Evolutionary conservation across 2,888 invertebrate genomes (phyloP).

Genomic region (Pheosia tremula): DNA sequence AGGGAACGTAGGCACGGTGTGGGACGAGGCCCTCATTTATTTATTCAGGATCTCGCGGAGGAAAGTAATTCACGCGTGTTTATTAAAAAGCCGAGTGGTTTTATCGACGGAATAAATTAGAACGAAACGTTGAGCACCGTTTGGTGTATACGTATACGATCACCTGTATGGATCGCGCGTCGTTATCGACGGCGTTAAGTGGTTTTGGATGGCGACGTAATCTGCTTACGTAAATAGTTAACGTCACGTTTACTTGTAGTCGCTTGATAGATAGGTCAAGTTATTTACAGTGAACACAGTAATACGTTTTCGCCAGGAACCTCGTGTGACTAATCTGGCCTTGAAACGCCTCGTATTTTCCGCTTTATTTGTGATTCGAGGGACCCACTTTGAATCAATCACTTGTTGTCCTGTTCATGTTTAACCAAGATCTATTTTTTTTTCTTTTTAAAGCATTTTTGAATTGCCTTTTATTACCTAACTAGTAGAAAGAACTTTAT

Average conservation of each 20-base stretch:
- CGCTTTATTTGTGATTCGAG: too few species aligned
- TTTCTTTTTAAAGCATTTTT: too few species aligned
- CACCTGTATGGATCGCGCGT: constrained; percentile 8
- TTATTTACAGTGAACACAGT: too few species aligned
- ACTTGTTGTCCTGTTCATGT: too few species aligned
- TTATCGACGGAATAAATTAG: constrained; percentile 60
- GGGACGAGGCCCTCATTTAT: constrained; percentile 71
- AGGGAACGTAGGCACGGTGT: constrained; percentile 70
- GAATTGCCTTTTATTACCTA: too few species aligned
- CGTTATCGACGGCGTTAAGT: constrained; percentile 14
- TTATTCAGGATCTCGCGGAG: constrained; percentile 72
- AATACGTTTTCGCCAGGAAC: too few species aligned
- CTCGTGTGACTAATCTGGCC: too few species aligned
- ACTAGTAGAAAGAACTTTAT: too few species aligned
- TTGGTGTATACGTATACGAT: constrained; percentile 29
- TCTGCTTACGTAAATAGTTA: constrained; percentile 1
- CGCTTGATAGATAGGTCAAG: neutral
- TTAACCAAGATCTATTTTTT: too few species aligned
- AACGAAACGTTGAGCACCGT: constrained; percentile 39
- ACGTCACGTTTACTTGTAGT: neutral
- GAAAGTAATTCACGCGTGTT: constrained; percentile 78
- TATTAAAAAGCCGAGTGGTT: constrained; percentile 72
- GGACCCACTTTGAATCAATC: too few species aligned
- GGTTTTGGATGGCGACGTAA: constrained; percentile 5
- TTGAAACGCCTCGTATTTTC: too few species aligned